Evolutionary conservation across 2,113 vertebrate genomes (phyloP), one percentile per base, ranked within the genome.

Genomic region (Telmatochromis sp.): DNA sequence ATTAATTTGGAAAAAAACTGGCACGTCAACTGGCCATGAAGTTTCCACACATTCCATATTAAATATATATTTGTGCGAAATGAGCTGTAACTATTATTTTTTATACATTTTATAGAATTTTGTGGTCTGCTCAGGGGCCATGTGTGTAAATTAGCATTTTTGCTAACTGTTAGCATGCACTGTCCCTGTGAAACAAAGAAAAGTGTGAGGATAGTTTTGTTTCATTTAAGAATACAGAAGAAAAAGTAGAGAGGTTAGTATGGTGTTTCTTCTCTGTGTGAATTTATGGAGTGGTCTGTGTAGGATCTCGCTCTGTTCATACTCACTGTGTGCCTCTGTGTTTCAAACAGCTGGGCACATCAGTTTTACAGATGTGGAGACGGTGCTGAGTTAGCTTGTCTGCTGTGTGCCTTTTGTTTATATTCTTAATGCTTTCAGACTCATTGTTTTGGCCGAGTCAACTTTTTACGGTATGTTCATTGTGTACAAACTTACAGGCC

Each of bases 381-480:
- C 1, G 21, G 80, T 37, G 86, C 85, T 55, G 58, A 58, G 82
- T 85, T 68, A 33, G 58, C 82, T 50, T 11, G 7, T 55, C 51
- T 47, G 42, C 53, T 40, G 53, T 83, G 75, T 87, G 80, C 81
- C 19, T 71, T 85, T 60, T 89, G 87, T 85, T 86, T 78, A 40
- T 60, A 19, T 50, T 54, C 57, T 47, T 14, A 15, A 7, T 81
- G 26, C 37, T 82, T 78, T 50, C 21, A 80, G 28, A 55, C 47
- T 65, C 53, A 55, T 82, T 37, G 26, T 57, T 82, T 45, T 4
- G 23, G 2, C 42, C 15, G 47, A 63, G 78, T 90, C 35, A 82
- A 53, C 85, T 86, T 55, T 87, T 37, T 45, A 90, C 78, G 33
- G 81, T 89, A 87, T 84, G 81, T 91, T 58, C 58, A 88, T 65